phyloP scores from a whole-genome alignment of 64 coral and sea anemone species.

The Actinia tenebrosa region DNA sequence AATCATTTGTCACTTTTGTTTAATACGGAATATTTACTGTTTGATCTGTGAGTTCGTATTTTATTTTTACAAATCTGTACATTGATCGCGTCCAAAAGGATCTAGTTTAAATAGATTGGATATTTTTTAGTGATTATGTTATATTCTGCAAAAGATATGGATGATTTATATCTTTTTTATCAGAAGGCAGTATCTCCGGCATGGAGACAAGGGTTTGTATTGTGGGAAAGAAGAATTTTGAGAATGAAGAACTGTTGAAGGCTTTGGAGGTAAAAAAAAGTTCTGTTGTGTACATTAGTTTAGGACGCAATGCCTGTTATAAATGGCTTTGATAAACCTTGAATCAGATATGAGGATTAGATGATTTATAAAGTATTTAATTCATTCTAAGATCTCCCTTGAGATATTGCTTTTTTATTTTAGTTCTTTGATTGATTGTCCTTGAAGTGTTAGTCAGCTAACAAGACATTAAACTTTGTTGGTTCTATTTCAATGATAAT shows the following conservation, averaged over 20 bases:
- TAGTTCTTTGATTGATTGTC: too few relatives aligned
- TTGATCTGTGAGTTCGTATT: neutral
- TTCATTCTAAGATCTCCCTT: too few relatives aligned
- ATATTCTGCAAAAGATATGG: neutral
- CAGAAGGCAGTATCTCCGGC: slow-evolving; percentile 12
- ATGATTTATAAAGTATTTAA: too few relatives aligned
- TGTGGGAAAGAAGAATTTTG: slow-evolving; percentile 84
- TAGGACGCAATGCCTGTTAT: too few relatives aligned
- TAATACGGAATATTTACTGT: neutral
- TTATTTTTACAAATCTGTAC: neutral
- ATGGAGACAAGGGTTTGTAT: slow-evolving; percentile 92
- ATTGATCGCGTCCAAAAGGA: neutral
- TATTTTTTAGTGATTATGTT: neutral
- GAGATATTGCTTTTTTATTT: too few relatives aligned
- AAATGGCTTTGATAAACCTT: too few relatives aligned
- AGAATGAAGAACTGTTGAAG: slow-evolving; percentile 69
- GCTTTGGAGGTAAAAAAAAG: slow-evolving; percentile 58
- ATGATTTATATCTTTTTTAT: neutral
- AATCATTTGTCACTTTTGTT: neutral
- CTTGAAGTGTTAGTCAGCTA: too few relatives aligned
- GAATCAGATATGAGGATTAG: too few relatives aligned
- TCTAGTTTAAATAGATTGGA: too few relatives aligned
- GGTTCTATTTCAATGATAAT: too few relatives aligned
- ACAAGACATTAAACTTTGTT: too few relatives aligned
- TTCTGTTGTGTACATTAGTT: neutral